These are phyloP conservation scores for Pseudopodoces humilis DNA, from an alignment of 2,113 vertebrate genomes.

Conservation along the genomic window DNA sequence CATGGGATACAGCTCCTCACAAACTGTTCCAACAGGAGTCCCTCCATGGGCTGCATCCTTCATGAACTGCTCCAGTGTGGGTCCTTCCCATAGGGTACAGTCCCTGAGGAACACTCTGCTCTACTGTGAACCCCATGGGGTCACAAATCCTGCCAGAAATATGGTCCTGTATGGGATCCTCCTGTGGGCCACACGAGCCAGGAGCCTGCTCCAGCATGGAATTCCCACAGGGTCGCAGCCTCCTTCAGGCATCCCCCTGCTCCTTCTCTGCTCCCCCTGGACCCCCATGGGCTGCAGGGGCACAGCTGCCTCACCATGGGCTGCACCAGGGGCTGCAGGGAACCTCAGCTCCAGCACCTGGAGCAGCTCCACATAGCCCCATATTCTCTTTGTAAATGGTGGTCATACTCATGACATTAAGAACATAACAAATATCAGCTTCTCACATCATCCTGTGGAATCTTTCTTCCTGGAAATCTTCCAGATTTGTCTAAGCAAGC, in stretches of 20 bases:
- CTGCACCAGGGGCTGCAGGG: neutral
- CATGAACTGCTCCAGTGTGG: neutral
- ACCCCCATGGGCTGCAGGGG: neutral
- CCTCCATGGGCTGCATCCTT: fast-evolving
- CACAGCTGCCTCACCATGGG: neutral
- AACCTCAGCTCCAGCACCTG: neutral
- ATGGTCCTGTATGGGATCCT: neutral
- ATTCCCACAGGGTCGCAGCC: neutral
- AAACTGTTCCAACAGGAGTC: neutral
- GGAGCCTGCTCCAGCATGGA: fast-evolving
- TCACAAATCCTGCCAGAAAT: neutral
- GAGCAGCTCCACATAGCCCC: neutral
- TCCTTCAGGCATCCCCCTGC: neutral
- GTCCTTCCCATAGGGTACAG: neutral
- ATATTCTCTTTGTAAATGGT: neutral
- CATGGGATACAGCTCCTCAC: too few species aligned
- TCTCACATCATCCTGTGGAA: neutral
- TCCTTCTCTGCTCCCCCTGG: neutral
- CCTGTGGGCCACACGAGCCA: too few species aligned
- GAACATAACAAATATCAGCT: neutral
- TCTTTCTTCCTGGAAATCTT: neutral
- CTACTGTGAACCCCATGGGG: fast-evolving
- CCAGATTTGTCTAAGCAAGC: neutral
- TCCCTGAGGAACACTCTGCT: neutral
- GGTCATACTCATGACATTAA: neutral